Percentiles rank a stretch among this genome's conserved stretches.
phyloP scores from a whole-genome alignment of 2,113 vertebrate species.

The Leptosomus discolor region DNA sequence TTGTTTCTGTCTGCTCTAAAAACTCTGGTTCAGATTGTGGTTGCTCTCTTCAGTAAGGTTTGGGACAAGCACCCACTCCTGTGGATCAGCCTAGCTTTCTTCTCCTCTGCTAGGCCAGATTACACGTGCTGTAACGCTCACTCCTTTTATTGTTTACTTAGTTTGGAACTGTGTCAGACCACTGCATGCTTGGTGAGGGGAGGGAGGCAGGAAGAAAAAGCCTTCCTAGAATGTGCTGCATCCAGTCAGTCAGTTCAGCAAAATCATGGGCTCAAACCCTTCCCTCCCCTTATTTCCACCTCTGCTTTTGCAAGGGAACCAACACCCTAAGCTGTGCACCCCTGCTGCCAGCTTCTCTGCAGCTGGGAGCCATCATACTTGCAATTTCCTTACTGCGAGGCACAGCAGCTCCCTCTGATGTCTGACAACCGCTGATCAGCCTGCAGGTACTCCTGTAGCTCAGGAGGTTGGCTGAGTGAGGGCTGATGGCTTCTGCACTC shows the following conservation, averaged over 20 bases:
- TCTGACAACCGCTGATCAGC: accelerated
- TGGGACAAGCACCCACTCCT: neutral
- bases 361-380: neutral
- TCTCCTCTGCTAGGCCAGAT: neutral
- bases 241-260: neutral
- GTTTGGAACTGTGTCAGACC: neutral
- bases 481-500: neutral
- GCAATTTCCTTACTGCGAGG: neutral
- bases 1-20: neutral
- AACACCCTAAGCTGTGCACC: neutral
- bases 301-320: neutral
- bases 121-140: neutral
- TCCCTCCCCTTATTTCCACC: neutral
- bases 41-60: neutral
- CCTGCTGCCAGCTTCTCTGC: neutral
- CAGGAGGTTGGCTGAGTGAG: neutral
- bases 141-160: neutral
- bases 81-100: neutral
- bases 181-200: neutral
- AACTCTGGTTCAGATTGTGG: neutral
- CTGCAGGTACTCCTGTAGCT: neutral
- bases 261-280: neutral
- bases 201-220: neutral
- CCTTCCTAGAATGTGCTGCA: neutral
- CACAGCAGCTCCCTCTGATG: neutral